Conservation (phyloP, 2,797 vertebrate species). For the Trachops cirrhosus region DNA sequence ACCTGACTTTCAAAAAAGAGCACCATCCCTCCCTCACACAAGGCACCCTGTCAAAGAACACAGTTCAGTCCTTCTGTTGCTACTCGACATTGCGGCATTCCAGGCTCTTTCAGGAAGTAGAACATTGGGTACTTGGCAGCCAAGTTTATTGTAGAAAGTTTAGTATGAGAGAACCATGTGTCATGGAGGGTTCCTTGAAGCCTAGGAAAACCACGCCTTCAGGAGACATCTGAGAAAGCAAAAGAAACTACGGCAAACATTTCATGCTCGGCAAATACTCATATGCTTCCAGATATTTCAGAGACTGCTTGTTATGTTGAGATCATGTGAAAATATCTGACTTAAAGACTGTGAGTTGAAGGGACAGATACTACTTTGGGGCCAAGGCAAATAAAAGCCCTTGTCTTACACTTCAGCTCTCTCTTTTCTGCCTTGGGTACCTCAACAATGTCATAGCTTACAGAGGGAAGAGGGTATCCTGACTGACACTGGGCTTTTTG, state of each 20-base stretch:
- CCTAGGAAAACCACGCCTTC: neutral
- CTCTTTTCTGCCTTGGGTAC: neutral
- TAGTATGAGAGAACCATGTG: neutral
- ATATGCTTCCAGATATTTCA: neutral
- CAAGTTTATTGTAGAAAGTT: neutral
- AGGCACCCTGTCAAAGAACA: neutral
- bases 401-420: neutral
- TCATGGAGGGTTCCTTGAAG: neutral
- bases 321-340: neutral
- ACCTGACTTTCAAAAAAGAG: neutral
- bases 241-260: neutral
- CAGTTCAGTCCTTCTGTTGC: neutral
- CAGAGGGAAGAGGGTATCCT: neutral
- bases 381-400: neutral
- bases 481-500: neutral
- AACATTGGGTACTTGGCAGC: neutral
- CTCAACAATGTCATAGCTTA: neutral
- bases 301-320: neutral
- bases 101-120: neutral
- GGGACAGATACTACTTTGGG: neutral
- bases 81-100: neutral
- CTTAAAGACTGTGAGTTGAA: neutral
- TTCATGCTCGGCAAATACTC: neutral
- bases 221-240: neutral
- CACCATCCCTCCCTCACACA: neutral